These are phyloP conservation scores for Dendrophyllia cribrosa DNA, from an alignment of 64 coral and sea anemone genomes.

Conservation along the genomic window DNA sequence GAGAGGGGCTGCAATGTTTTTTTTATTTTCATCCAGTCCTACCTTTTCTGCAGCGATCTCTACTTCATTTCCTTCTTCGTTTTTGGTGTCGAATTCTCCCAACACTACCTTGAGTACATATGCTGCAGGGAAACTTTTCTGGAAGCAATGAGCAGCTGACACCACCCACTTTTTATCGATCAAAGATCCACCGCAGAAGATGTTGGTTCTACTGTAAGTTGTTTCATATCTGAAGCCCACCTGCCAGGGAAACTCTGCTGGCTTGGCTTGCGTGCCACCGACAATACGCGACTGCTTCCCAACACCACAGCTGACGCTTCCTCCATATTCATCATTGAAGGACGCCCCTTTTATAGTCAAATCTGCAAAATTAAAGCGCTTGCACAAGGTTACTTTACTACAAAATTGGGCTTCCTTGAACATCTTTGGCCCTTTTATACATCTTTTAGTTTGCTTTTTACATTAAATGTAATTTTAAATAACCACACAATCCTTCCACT, in stretches of 20 bases:
- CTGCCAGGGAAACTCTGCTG: conserved; percentile 20
- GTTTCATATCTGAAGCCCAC: background rate
- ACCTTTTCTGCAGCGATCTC: background rate
- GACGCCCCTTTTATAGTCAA: too few species aligned
- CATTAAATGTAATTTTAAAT: too few species aligned
- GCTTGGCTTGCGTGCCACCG: background rate
- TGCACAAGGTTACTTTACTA: too few species aligned
- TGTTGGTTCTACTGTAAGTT: background rate
- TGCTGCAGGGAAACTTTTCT: background rate
- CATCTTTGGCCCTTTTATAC: too few species aligned
- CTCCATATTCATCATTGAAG: background rate
- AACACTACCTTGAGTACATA: background rate
- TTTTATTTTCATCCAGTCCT: too few species aligned
- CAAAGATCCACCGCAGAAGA: conserved; percentile 30
- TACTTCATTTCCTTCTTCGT: conserved; percentile 23
- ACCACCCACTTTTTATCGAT: conserved; percentile 22
- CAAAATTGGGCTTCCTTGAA: too few species aligned
- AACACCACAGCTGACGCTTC: conserved; percentile 18
- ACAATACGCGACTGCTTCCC: conserved; percentile 14
- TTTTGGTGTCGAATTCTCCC: background rate
- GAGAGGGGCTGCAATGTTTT: too few species aligned
- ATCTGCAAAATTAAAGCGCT: too few species aligned
- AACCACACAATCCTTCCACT: too few species aligned
- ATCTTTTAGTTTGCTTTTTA: too few species aligned
- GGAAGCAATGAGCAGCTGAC: conserved; percentile 36